Percentiles rank a stretch among this genome's conserved stretches.
Conservation (phyloP, 37 sponge, comb jelly and placozoan species). For the Lycopodina hypogea region DNA sequence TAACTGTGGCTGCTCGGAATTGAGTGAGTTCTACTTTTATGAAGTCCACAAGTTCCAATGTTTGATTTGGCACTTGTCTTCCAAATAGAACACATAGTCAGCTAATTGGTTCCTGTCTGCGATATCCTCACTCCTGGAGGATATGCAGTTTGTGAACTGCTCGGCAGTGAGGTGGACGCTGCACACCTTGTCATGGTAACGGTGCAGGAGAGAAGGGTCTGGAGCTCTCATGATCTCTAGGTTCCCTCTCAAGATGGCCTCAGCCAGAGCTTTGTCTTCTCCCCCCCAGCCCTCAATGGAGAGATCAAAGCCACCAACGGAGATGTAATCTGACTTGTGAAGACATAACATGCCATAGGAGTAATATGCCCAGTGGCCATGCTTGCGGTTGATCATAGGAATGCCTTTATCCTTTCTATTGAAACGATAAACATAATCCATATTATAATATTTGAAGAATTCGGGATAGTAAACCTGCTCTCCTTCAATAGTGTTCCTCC, state of each 20-base stretch:
- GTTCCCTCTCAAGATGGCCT: slow-evolving; percentile 19
- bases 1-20: too few species aligned
- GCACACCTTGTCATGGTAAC: slow-evolving; percentile 60
- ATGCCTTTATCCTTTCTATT: neutral
- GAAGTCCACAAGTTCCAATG: neutral
- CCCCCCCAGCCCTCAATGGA: slow-evolving; percentile 68
- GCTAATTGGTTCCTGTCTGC: slow-evolving; percentile 58
- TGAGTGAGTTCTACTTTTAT: neutral
- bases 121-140: slow-evolving; percentile 32
- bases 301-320: slow-evolving; percentile 53
- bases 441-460: slow-evolving; percentile 72
- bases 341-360: slow-evolving; percentile 75
- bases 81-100: slow-evolving; percentile 31
- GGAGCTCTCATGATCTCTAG: slow-evolving; percentile 54
- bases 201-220: slow-evolving; percentile 56
- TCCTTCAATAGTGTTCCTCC: slow-evolving; percentile 57
- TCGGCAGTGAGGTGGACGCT: neutral
- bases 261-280: slow-evolving; percentile 56
- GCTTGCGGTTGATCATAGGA: slow-evolving; percentile 27
- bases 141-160: slow-evolving; percentile 42
- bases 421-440: slow-evolving; percentile 43
- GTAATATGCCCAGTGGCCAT: slow-evolving; percentile 68
- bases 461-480: slow-evolving; percentile 68
- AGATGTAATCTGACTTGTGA: slow-evolving; percentile 61
- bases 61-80: slow-evolving; percentile 1